Percentiles rank a stretch among this genome's conserved stretches.
These are phyloP conservation scores for Heliconius eleuchia DNA, from an alignment of 1,140 invertebrate genomes.

Conservation along the genomic window DNA sequence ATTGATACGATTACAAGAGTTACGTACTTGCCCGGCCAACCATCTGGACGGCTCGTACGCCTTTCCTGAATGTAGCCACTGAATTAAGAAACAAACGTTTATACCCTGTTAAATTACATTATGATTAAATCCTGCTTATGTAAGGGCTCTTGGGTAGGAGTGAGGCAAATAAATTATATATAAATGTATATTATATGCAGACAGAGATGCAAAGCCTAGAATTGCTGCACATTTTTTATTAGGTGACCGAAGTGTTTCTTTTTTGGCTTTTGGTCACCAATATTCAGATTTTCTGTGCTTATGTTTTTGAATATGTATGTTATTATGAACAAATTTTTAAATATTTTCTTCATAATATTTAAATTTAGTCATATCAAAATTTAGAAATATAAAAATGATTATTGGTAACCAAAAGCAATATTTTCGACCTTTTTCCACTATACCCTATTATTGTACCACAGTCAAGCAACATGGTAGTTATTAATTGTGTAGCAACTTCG, in stretches of 20 bases:
- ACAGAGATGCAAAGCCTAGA: constrained; percentile 69
- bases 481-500: constrained; percentile 65
- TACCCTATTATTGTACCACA: constrained; percentile 25
- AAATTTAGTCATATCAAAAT: too few species aligned
- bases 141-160: constrained; percentile 35
- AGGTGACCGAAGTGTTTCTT: constrained; percentile 27
- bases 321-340: too few species aligned
- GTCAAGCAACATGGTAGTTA: constrained; percentile 42
- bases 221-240: constrained; percentile 35
- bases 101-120: constrained; percentile 51
- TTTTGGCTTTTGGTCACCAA: constrained; percentile 36
- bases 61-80: constrained; percentile 99
- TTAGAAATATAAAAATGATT: background rate
- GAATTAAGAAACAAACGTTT: constrained; percentile 81
- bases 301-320: background rate
- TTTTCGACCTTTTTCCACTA: constrained; percentile 13
- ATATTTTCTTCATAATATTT: too few species aligned
- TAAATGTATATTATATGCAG: constrained; percentile 49
- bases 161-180: constrained; percentile 60
- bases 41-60: constrained; percentile 98
- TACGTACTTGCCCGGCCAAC: constrained; percentile 98
- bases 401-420: constrained; percentile 43
- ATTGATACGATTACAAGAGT: constrained; percentile 73
- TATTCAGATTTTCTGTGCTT: background rate
- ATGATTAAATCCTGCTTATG: constrained; percentile 36